These are phyloP conservation scores for Amblyornis subalaris DNA, from an alignment of 2,113 vertebrate genomes.

Conservation along the genomic window DNA sequence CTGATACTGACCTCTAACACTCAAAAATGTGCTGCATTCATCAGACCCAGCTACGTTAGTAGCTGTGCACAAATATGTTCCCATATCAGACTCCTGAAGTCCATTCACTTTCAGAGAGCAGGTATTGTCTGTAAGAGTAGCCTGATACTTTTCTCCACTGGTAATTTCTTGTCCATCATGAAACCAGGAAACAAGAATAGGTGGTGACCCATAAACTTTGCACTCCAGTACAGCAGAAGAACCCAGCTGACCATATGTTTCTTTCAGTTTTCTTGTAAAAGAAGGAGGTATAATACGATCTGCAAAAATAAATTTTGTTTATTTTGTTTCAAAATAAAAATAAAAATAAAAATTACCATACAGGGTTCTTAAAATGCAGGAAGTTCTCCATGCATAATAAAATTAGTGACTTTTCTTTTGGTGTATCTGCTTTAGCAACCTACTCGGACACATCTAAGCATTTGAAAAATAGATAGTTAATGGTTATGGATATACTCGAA, in stretches of 20 bases:
- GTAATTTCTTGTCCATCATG: slow-evolving; percentile 83
- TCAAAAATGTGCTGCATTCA: slow-evolving; percentile 82
- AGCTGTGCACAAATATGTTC: slow-evolving; percentile 85
- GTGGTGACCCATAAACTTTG: slow-evolving; percentile 89
- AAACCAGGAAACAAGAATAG: slow-evolving; percentile 90
- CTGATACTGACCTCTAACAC: slow-evolving; percentile 88
- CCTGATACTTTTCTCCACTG: slow-evolving; percentile 86
- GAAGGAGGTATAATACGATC: slow-evolving; percentile 91
- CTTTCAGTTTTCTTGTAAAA: slow-evolving; percentile 90
- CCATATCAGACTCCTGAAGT: slow-evolving; percentile 85
- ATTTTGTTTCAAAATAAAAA: slow-evolving; percentile 26
- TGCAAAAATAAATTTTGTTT: no score
- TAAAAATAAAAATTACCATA: background rate
- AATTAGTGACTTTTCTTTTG: background rate
- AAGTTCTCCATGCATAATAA: background rate
- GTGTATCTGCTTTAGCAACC: background rate
- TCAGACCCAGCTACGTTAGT: slow-evolving; percentile 86
- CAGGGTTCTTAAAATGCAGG: background rate
- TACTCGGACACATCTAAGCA: background rate
- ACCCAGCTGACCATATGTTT: slow-evolving; percentile 75
- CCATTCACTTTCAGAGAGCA: slow-evolving; percentile 83
- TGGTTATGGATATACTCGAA: background rate
- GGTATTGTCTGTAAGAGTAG: slow-evolving; percentile 85
- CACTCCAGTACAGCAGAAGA: slow-evolving; percentile 84
- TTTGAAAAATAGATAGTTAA: background rate